Conservation (phyloP, 2,888 invertebrate genomes). For the Prosapia bicincta region DNA sequence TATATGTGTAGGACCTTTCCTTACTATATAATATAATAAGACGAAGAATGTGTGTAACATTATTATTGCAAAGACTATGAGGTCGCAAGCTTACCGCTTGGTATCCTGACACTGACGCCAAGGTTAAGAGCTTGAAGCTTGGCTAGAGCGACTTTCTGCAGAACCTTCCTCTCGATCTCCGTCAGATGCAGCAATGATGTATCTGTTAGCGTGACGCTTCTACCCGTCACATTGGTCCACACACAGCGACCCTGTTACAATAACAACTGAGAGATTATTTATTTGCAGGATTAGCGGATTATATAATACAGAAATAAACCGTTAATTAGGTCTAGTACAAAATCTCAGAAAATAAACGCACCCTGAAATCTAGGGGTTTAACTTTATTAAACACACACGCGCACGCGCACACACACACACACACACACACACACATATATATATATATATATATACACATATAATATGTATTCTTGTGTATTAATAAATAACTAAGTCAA, state of each 20-base stretch:
- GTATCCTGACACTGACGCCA: conserved; percentile 74
- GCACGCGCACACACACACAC: no score
- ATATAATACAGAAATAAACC: no score
- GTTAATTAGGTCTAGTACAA: no score
- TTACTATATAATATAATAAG: not conserved
- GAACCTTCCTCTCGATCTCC: conserved; percentile 72
- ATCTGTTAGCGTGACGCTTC: conserved; percentile 67
- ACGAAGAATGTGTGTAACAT: not conserved
- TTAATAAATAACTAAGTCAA: no score
- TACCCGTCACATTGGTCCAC: conserved; percentile 58
- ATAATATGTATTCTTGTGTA: no score
- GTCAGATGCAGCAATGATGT: conserved; percentile 68
- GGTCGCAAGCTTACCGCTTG: conserved; percentile 63
- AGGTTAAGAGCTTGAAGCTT: conserved; percentile 83
- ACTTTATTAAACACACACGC: no score
- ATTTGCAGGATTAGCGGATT: no score
- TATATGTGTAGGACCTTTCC: not conserved
- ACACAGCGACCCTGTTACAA: conserved; percentile 67
- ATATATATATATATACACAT: no score
- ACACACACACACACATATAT: no score
- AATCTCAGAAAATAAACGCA: no score
- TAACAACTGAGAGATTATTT: no score
- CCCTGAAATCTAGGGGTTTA: no score
- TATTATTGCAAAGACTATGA: not conserved
- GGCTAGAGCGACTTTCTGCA: conserved; percentile 83